phyloP scores from a whole-genome alignment of 1,140 invertebrate genomes.

The Portunus trituberculatus region DNA sequence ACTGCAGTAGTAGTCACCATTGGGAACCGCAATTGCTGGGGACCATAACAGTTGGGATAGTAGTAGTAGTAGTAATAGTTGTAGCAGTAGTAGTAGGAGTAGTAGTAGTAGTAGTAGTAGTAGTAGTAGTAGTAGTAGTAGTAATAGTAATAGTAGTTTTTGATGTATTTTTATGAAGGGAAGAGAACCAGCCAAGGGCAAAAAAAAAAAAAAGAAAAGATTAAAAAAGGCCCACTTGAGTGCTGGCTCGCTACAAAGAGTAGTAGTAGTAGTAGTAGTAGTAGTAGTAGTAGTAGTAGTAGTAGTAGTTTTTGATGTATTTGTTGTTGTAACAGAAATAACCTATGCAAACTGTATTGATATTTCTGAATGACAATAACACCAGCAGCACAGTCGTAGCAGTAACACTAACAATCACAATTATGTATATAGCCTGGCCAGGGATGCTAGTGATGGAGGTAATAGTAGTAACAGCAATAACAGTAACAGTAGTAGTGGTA shows the following conservation, averaged over 20 bases:
- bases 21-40: too few species aligned
- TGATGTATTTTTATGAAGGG: too few species aligned
- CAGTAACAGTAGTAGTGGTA: slow-evolving; percentile 9
- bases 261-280: not conserved
- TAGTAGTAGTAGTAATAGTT: not conserved
- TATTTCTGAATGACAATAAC: not conserved
- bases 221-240: too few species aligned
- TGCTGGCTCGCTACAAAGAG: too few species aligned
- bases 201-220: too few species aligned
- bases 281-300: not conserved
- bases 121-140: slow-evolving; percentile 17
- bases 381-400: not conserved
- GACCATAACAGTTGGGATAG: too few species aligned
- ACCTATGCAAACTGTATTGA: too few species aligned
- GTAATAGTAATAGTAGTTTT: not conserved
- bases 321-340: too few species aligned
- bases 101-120: slow-evolving; percentile 16
- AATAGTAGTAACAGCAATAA: not conserved
- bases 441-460: too few species aligned
- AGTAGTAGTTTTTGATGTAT: not conserved
- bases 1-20: not conserved
- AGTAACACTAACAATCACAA: too few species aligned
- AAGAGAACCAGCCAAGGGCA: too few species aligned
- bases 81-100: slow-evolving; percentile 1
- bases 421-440: too few species aligned